A percentile compares a stretch with the other conserved stretches of the same genome.
Evolutionary conservation across 2,888 invertebrate genomes (phyloP).

Genomic region (Spialia ferax): DNA sequence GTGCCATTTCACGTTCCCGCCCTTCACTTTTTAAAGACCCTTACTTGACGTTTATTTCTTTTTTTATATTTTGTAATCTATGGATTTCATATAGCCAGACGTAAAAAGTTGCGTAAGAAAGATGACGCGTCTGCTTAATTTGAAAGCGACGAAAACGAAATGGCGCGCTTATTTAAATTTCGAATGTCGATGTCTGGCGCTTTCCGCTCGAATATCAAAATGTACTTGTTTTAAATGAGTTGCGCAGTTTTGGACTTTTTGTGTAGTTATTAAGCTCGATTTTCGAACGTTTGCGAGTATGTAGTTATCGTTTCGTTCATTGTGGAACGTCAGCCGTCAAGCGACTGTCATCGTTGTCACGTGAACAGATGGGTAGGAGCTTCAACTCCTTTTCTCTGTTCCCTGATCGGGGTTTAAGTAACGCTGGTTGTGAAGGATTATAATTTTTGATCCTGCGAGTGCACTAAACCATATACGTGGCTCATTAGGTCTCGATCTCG

Average conservation of each 20-base stretch:
- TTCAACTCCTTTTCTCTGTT: conserved; percentile 24
- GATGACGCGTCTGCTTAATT: conserved; percentile 66
- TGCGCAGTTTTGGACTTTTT: conserved; percentile 49
- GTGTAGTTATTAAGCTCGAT: conserved; percentile 48
- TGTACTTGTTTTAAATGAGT: conserved; percentile 40
- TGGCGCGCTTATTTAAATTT: conserved; percentile 67
- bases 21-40: conserved; percentile 61
- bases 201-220: conserved; percentile 47
- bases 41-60: conserved; percentile 71
- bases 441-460: conserved; percentile 78
- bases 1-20: conserved; percentile 55
- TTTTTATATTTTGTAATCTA: conserved; percentile 78
- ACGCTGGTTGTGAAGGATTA: conserved; percentile 62
- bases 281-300: conserved; percentile 45
- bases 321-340: conserved; percentile 63
- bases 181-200: conserved; percentile 62
- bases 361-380: conserved; percentile 44
- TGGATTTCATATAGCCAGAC: conserved; percentile 74
- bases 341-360: conserved; percentile 61
- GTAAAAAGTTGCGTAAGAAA: conserved; percentile 65
- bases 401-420: conserved; percentile 48
- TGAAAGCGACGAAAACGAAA: conserved; percentile 60
- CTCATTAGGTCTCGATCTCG: conserved; percentile 82
- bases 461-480: conserved; percentile 79
- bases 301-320: conserved; percentile 58